Base-by-base conservation (phyloP, 2,113 vertebrate species). In the Chaetodon trifascialis region DNA sequence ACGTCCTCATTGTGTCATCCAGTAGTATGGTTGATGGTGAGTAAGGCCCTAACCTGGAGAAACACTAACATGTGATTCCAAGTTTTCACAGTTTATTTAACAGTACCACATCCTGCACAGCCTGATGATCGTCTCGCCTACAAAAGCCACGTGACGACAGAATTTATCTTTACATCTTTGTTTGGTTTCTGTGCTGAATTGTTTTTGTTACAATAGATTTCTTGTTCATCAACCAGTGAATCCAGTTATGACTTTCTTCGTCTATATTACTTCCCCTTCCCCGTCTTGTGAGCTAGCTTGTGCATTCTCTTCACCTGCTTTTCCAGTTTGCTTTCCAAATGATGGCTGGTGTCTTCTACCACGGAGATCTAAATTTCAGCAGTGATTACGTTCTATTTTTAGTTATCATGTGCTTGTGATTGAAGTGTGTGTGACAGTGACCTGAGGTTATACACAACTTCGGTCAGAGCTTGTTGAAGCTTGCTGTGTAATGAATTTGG, bases 1-100 rank as follows among this genome's bases (percentile, higher is more conserved):
- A 73, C 36, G 12, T 67, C 25, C 42, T 82, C 52, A 75, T 42
- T 80, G 30, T 67, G 60, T 30, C 47, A 47, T 5, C 2, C 7
- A 58, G 12, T 55, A 47, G 51, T 56, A 51, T 52, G 21, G 21
- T 69, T 59, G 23, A 58, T 60, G 17, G 16, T 21, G 60, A 40
- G 70, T n/a, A 12, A 19, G 51, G 19, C 51, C 21, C 19, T 52
- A 10, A 52, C 21, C 19, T 52, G 8, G 19, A 10, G 19, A n/a
- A 19, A 52, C 51, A n/a, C 7, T 2, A 7, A 7, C 17, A 52
- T 19, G 4, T 11, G 0, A 46, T 52, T 51, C 4, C 11, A 51
- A 10, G 56, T 23, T 52, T 64, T 56, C 12, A 62, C 12, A 21
- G 17, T 34, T 62, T 40, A 9, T n/a, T 58, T 25, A 21, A 25